phyloP scores from a whole-genome alignment of 23 tunicate species.

The Styela plicata region DNA sequence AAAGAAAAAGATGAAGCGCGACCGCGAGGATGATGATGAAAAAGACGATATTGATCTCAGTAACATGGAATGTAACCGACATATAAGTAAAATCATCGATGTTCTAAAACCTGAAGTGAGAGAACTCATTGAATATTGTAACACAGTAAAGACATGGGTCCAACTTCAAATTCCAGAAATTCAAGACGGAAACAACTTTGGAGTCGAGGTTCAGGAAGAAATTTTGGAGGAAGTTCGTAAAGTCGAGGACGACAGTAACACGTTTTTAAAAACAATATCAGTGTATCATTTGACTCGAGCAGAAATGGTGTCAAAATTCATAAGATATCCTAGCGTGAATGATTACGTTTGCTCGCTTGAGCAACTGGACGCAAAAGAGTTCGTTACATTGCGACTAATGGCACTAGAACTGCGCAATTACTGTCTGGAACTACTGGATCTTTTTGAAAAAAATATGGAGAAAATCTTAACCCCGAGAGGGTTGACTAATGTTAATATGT shows the following conservation, averaged over 20 bases:
- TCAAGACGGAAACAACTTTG: constrained; percentile 97
- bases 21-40: constrained; percentile 11
- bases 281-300: constrained; percentile 86
- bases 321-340: constrained; percentile 53
- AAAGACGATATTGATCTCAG: constrained; percentile 46
- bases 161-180: constrained; percentile 86
- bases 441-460: constrained; percentile 77
- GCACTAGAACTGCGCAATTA: constrained; percentile 72
- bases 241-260: constrained; percentile 53
- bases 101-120: constrained; percentile 66
- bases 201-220: constrained; percentile 93
- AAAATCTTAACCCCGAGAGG: constrained; percentile 74
- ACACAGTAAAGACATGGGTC: constrained; percentile 87
- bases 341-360: constrained; percentile 67
- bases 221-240: constrained; percentile 67
- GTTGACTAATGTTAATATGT: constrained; percentile 54
- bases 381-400: constrained; percentile 64
- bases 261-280: constrained; percentile 65
- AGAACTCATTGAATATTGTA: constrained; percentile 68
- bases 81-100: constrained; percentile 47
- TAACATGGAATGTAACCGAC: constrained; percentile 45
- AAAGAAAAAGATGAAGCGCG: constrained; percentile 11
- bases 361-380: constrained; percentile 86
- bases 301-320: constrained; percentile 67
- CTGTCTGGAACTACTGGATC: constrained; percentile 70